phyloP scores from a whole-genome alignment of 1,140 invertebrate genomes.

The Drosophila ironensis region DNA sequence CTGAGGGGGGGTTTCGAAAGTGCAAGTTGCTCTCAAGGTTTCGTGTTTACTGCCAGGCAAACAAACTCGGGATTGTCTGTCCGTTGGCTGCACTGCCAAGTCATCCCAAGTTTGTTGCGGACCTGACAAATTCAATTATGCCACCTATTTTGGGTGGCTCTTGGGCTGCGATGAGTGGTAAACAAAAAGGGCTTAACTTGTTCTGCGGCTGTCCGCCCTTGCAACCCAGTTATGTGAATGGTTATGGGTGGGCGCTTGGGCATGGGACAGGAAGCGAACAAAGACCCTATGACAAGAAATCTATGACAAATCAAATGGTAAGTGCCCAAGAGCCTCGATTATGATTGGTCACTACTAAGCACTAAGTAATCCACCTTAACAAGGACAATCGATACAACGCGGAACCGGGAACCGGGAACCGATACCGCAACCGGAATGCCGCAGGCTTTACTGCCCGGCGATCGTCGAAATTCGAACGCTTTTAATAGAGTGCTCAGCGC shows the following conservation, averaged over 20 bases:
- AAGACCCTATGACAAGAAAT: not conserved
- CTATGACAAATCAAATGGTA: no score
- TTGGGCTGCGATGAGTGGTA: not conserved
- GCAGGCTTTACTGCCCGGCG: conserved; percentile 14
- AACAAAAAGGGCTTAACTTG: conserved; percentile 54
- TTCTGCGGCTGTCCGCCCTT: conserved; percentile 11
- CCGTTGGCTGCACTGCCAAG: no score
- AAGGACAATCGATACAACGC: no score
- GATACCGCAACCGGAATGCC: conserved; percentile 21
- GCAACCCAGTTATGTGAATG: conserved; percentile 24
- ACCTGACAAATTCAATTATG: conserved; percentile 29
- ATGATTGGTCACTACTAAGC: no score
- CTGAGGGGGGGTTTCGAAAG: conserved; percentile 7
- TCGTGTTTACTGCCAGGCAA: not conserved
- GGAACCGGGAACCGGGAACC: conserved; percentile 13
- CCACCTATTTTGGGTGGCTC: not conserved
- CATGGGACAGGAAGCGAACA: not conserved
- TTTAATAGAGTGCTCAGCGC: conserved; percentile 2
- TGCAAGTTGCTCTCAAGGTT: not conserved
- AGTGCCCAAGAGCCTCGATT: no score
- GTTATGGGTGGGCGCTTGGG: not conserved
- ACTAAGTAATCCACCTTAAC: no score
- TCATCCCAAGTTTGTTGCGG: no score
- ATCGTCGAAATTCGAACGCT: conserved; percentile 17
- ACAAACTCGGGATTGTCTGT: no score